phyloP scores from a whole-genome alignment of 2,113 vertebrate genomes.

The Dasyprocta punctata region DNA sequence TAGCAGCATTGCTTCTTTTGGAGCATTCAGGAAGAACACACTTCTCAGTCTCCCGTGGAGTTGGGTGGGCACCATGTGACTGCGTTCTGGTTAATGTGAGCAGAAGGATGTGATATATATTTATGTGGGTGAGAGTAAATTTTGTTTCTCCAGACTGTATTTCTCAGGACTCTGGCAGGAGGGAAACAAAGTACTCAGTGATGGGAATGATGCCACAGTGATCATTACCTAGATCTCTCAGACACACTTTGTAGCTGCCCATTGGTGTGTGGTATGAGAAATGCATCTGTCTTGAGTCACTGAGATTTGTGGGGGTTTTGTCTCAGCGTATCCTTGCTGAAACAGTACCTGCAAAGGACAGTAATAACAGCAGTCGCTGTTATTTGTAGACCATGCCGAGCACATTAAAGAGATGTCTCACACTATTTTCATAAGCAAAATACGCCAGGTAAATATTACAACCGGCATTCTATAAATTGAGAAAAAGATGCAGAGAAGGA shows the following conservation, averaged over 20 bases:
- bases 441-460: not conserved
- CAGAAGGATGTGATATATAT: not conserved
- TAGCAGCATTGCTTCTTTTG: not conserved
- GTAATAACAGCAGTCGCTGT: not conserved
- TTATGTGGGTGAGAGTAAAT: not conserved
- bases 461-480: not conserved
- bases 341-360: not conserved
- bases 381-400: not conserved
- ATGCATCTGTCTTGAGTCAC: not conserved
- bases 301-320: not conserved
- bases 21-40: not conserved
- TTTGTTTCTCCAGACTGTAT: not conserved
- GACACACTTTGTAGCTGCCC: not conserved
- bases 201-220: not conserved
- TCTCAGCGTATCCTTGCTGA: not conserved
- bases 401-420: not conserved
- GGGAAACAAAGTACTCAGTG: not conserved
- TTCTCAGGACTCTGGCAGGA: not conserved
- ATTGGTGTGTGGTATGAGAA: not conserved
- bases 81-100: not conserved
- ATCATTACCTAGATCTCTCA: not conserved
- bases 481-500: not conserved
- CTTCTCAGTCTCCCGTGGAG: not conserved
- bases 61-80: not conserved
- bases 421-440: not conserved